Conservation (phyloP, 2,888 invertebrate genomes). For the Arrhopalites spinosus region DNA sequence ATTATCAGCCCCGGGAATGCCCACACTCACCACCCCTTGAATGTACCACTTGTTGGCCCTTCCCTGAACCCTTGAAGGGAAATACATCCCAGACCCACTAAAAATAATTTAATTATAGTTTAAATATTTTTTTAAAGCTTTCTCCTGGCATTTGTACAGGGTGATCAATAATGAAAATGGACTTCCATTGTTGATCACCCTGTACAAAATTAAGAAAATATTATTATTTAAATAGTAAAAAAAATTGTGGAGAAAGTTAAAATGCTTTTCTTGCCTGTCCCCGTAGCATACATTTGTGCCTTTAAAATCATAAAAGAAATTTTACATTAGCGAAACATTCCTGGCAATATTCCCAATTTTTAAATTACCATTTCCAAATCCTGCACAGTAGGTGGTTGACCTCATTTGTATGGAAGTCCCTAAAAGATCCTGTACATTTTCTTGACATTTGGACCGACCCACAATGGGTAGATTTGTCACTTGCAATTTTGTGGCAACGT, state of each 20-base stretch:
- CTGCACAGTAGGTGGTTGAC: conserved; percentile 54
- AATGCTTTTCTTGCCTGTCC: conserved; percentile 52
- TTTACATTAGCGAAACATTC: not conserved
- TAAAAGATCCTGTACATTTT: conserved; percentile 40
- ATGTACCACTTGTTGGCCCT: conserved; percentile 42
- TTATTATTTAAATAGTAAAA: no score
- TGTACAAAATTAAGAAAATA: no score
- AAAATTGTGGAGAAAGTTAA: no score
- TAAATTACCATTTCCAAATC: conserved; percentile 31
- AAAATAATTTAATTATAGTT: no score
- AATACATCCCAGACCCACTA: conserved; percentile 47
- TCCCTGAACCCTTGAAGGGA: conserved; percentile 27
- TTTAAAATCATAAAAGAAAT: not conserved
- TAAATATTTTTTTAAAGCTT: no score
- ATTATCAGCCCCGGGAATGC: conserved; percentile 41
- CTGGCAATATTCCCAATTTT: not conserved
- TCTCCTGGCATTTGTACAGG: no score
- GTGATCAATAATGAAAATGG: no score
- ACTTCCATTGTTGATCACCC: no score
- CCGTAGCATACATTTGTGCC: conserved; percentile 50
- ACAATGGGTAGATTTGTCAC: conserved; percentile 49
- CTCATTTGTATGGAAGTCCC: conserved; percentile 44
- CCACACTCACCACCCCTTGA: conserved; percentile 37
- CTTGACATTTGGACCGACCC: conserved; percentile 45
- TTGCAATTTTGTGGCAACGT: conserved; percentile 43